Conservation (phyloP, 2,888 invertebrate genomes). For the Cryptosula pallasiana region DNA sequence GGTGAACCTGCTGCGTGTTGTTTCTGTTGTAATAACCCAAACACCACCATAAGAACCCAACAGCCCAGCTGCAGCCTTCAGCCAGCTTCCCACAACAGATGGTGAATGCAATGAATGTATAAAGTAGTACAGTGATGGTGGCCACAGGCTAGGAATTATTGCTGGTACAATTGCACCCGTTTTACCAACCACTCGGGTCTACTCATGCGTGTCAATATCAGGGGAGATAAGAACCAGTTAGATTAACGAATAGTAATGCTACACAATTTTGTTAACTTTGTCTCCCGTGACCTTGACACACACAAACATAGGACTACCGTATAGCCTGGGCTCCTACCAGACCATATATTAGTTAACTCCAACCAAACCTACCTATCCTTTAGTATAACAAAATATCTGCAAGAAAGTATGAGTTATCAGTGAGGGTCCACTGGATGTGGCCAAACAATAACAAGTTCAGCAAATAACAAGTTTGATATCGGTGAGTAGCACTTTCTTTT, state of each 20-base stretch:
- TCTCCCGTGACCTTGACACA: not conserved
- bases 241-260: not conserved
- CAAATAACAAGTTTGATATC: no score
- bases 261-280: not conserved
- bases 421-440: no score
- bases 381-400: no score
- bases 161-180: no score
- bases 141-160: not conserved
- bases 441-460: no score
- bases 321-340: no score
- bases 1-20: not conserved
- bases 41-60: conserved; percentile 8
- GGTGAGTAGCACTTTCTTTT: no score
- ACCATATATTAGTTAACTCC: no score
- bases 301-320: not conserved
- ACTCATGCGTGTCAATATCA: not conserved
- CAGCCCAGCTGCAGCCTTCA: not conserved
- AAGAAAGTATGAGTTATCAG: no score
- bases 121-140: no score
- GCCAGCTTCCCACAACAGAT: not conserved
- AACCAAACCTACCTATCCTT: no score
- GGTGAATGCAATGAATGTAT: not conserved
- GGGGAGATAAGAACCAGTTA: not conserved
- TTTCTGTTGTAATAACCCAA: not conserved
- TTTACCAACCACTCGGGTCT: no score